Base-by-base conservation (phyloP, 1,140 invertebrate species). In the Drosophila tsacasi region DNA sequence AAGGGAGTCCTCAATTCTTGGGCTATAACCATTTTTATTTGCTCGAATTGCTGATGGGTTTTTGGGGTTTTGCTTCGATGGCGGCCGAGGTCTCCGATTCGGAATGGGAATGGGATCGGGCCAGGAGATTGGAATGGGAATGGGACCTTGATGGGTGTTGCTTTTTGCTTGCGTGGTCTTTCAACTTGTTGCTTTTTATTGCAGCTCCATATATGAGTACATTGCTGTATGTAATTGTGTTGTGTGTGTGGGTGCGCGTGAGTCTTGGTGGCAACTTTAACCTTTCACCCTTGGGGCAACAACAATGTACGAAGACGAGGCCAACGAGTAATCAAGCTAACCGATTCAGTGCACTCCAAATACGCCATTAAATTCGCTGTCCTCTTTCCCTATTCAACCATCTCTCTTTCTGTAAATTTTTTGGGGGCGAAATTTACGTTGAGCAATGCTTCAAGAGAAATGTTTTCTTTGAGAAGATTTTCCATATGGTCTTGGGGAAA, bases 161-260 rank as follows among this genome's bases (percentile, higher is more conserved):
- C 42, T 67, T 77, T 57, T 76, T 67, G 74, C 55, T 77, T 77
- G 64, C 64, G 64, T 69, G 32, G 64, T 62, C 65, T 69, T 79
- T 79, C 50, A 74, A 87, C 83, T 89, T 87, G 83, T 89, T 87
- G 83, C 84, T 89, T 62, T 83, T 63, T 68, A 73, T 66, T 74
- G 50, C 76, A 64, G 64, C 23, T 37, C 67, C 67, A 44, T 49
- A 50, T 54, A 59, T 54, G 42, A 49, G 57, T 62, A 61, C 49
- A 40, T 71, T 67, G 30, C 65, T 39, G 35, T 32, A 37, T 58
- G 52, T 55, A 63, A 27, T 35, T 66, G 37, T 13, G 30, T 13
- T 46, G 25, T 25, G 50, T 32, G n/a, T 30, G 10, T 25, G 30
- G 19, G n/a, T 50, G 47, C 44, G 47, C 17, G 39, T 23, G 32